Conservation (phyloP, 2,113 vertebrate genomes). For the Psophia crepitans region DNA sequence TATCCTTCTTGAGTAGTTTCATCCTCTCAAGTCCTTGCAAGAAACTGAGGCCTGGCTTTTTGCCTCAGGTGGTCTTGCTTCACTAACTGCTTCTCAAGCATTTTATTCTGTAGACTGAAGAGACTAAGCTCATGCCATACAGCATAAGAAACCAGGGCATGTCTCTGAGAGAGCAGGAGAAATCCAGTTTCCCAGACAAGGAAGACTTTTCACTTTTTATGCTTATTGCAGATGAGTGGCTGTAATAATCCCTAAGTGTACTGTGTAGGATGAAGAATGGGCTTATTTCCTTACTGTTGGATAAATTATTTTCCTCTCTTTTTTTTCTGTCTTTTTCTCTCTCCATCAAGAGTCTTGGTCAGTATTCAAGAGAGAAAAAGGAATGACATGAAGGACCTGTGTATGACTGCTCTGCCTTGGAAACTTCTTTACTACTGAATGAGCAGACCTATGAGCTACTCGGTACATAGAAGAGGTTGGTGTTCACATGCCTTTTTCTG, state of each 20-base stretch:
- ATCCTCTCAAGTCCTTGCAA: background rate
- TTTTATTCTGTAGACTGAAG: background rate
- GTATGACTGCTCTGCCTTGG: background rate
- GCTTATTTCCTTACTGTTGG: background rate
- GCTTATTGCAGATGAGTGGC: background rate
- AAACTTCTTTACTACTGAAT: background rate
- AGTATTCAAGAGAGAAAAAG: background rate
- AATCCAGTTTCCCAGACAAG: background rate
- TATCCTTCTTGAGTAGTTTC: background rate
- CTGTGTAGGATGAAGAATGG: background rate
- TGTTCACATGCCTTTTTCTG: background rate
- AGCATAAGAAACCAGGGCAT: background rate
- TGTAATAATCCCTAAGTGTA: background rate
- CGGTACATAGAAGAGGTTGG: background rate
- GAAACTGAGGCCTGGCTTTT: background rate
- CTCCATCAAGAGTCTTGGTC: background rate
- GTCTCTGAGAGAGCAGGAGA: background rate
- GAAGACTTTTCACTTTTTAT: background rate
- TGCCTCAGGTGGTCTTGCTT: background rate
- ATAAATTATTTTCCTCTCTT: background rate
- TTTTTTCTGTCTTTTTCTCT: background rate
- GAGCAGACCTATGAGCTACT: background rate
- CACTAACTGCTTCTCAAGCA: fast-evolving
- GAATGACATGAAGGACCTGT: background rate
- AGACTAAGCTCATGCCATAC: background rate